Conservation (phyloP, 1,140 invertebrate genomes). For the Drosophila sp. region DNA sequence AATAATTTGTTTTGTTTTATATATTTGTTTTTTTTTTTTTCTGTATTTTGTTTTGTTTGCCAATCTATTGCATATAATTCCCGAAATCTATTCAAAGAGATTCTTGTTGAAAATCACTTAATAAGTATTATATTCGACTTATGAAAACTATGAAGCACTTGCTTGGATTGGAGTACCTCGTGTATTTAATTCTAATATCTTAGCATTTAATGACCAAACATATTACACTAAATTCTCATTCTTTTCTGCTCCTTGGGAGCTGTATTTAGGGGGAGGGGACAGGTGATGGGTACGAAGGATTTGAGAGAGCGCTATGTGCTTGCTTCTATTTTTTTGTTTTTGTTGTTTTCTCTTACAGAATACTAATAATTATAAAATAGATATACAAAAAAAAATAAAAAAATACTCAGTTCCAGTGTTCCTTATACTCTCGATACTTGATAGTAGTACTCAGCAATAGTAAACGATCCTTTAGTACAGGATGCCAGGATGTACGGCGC, state of each 20-base stretch:
- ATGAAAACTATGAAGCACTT: slow-evolving; percentile 21
- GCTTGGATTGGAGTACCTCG: slow-evolving; percentile 15
- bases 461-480: slow-evolving; percentile 86
- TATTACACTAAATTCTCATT: slow-evolving; percentile 65
- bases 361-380: background rate
- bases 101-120: slow-evolving; percentile 24
- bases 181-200: slow-evolving; percentile 43
- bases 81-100: slow-evolving; percentile 42
- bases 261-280: slow-evolving; percentile 35
- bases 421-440: slow-evolving; percentile 53
- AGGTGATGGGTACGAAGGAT: background rate
- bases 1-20: background rate
- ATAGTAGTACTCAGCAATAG: slow-evolving; percentile 14
- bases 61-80: slow-evolving; percentile 3
- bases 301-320: slow-evolving; percentile 5
- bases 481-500: slow-evolving; percentile 90
- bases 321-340: slow-evolving; percentile 3
- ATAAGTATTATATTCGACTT: slow-evolving; percentile 37
- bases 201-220: slow-evolving; percentile 70
- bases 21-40: background rate
- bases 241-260: slow-evolving; percentile 76
- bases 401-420: slow-evolving; percentile 80
- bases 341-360: background rate
- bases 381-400: slow-evolving; percentile 56
- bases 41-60: background rate